These are phyloP conservation scores for Fregetta grallaria DNA, from an alignment of 2,113 vertebrate species.

Conservation along the genomic window DNA sequence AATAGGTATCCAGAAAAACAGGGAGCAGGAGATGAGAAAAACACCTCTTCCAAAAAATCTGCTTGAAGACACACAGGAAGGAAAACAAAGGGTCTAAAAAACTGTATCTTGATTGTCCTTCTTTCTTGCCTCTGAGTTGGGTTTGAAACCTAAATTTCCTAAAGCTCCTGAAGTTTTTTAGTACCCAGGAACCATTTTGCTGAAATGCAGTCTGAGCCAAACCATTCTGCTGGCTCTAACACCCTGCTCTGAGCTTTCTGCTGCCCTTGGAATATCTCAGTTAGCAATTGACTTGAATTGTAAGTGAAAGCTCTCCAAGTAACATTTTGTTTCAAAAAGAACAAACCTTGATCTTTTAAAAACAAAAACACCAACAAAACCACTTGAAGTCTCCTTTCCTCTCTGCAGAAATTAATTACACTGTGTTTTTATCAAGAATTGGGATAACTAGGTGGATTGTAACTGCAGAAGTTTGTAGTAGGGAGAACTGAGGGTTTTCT, in stretches of 20 bases:
- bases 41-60: neutral
- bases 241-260: neutral
- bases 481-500: neutral
- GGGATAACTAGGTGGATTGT: neutral
- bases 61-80: neutral
- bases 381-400: neutral
- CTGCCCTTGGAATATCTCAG: neutral
- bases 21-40: neutral
- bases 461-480: neutral
- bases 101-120: neutral
- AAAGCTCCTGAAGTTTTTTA: neutral
- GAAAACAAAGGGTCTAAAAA: neutral
- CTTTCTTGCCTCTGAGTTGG: neutral
- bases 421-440: neutral
- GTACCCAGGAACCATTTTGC: neutral
- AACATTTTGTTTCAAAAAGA: neutral
- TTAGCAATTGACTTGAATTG: neutral
- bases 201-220: neutral
- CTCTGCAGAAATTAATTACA: neutral
- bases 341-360: neutral
- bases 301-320: neutral
- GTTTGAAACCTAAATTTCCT: neutral
- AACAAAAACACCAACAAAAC: neutral
- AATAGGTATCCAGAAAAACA: neutral
- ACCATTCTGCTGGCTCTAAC: neutral